phyloP scores from a whole-genome alignment of 92 coral and sea anemone genomes.

The Parazoanthus atlanticus region DNA sequence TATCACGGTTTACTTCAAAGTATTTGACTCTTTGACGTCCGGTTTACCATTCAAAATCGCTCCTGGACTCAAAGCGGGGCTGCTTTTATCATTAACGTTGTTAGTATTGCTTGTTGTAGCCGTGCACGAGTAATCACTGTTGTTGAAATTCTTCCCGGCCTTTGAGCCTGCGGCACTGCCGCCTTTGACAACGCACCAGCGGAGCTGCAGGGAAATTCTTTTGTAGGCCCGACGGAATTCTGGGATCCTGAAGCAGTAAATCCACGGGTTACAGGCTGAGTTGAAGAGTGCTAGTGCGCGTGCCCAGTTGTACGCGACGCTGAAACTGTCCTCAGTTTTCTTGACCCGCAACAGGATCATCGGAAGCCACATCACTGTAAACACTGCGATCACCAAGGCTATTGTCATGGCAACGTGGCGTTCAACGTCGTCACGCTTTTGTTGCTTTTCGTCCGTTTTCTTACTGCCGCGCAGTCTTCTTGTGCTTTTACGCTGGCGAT shows the following conservation, averaged over 20 bases:
- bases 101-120: constrained; percentile 17
- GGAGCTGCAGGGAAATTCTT: constrained; percentile 56
- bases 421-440: constrained; percentile 57
- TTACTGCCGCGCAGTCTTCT: constrained; percentile 51
- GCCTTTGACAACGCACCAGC: constrained; percentile 65
- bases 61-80: constrained; percentile 7
- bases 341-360: constrained; percentile 63
- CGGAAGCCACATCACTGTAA: constrained; percentile 75
- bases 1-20: neutral
- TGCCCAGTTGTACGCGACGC: constrained; percentile 86
- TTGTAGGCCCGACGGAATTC: constrained; percentile 78
- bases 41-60: neutral
- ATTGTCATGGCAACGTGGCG: constrained; percentile 87
- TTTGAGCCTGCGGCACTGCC: constrained; percentile 32
- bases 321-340: constrained; percentile 58
- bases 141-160: constrained; percentile 16
- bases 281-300: constrained; percentile 77
- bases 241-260: constrained; percentile 75
- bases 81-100: neutral
- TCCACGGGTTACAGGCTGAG: constrained; percentile 85
- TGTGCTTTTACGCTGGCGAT: constrained; percentile 58
- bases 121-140: constrained; percentile 15
- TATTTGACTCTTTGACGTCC: neutral
- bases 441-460: constrained; percentile 20
- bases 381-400: constrained; percentile 72